Percentiles rank a stretch among this genome's conserved stretches.
Evolutionary conservation across 2,113 vertebrate species (phyloP).

Genomic region (Arizona elegans): DNA sequence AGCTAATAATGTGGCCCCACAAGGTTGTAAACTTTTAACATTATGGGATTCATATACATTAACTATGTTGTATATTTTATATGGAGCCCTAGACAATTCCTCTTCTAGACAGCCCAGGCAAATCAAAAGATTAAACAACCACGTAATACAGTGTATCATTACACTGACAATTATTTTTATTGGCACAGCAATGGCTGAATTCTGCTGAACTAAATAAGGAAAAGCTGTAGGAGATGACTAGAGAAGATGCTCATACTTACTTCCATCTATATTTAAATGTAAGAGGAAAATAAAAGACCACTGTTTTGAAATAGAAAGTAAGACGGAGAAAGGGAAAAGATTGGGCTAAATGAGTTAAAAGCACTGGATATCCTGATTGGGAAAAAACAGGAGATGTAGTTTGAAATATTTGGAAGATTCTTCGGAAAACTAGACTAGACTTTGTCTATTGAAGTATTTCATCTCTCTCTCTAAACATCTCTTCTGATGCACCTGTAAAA

Average conservation of each 20-base stretch:
- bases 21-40: no score
- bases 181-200: not conserved
- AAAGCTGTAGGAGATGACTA: not conserved
- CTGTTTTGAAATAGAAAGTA: not conserved
- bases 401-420: not conserved
- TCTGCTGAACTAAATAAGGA: not conserved
- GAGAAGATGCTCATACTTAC: not conserved
- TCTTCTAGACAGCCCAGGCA: no score
- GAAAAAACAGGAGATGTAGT: not conserved
- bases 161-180: not conserved
- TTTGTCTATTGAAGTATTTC: not conserved
- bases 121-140: no score
- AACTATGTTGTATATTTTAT: no score
- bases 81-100: no score
- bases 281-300: not conserved
- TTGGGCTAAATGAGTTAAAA: not conserved
- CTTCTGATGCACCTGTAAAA: not conserved
- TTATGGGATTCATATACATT: no score
- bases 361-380: not conserved
- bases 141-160: not conserved
- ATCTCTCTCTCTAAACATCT: not conserved
- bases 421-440: not conserved
- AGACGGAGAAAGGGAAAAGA: not conserved
- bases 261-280: not conserved
- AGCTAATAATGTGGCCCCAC: no score